Percentiles rank a stretch among this genome's conserved stretches.
phyloP scores from a whole-genome alignment of 2,888 invertebrate species.

The Bombylius major region DNA sequence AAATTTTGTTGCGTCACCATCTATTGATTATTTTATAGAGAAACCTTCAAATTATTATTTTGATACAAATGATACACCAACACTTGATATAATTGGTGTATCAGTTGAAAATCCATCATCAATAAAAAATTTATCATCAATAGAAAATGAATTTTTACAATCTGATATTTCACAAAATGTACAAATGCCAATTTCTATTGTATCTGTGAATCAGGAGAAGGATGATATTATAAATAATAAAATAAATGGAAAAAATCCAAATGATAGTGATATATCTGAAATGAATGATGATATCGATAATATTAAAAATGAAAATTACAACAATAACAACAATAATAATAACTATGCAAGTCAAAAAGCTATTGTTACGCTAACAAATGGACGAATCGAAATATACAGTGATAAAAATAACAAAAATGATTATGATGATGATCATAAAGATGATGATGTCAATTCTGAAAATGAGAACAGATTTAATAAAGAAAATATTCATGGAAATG shows the following conservation, averaged over 20 bases:
- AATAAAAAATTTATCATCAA: background rate
- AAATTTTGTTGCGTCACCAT: constrained; percentile 8
- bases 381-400: background rate
- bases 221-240: background rate
- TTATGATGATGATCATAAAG: background rate
- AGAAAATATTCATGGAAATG: background rate
- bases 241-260: no score
- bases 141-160: background rate
- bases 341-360: no score
- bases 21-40: constrained; percentile 13
- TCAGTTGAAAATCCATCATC: constrained; percentile 9
- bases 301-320: background rate
- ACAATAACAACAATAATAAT: no score
- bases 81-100: constrained; percentile 9
- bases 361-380: background rate
- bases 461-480: background rate
- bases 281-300: background rate
- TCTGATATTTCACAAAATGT: background rate
- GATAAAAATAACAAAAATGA: background rate
- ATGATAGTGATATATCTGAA: background rate
- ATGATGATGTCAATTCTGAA: background rate
- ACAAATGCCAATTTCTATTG: background rate
- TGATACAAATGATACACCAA: constrained; percentile 8
- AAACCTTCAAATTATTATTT: constrained; percentile 11
- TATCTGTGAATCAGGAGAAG: no score